phyloP scores from a whole-genome alignment of 2,888 invertebrate species.

The Standfussiana lucernea region DNA sequence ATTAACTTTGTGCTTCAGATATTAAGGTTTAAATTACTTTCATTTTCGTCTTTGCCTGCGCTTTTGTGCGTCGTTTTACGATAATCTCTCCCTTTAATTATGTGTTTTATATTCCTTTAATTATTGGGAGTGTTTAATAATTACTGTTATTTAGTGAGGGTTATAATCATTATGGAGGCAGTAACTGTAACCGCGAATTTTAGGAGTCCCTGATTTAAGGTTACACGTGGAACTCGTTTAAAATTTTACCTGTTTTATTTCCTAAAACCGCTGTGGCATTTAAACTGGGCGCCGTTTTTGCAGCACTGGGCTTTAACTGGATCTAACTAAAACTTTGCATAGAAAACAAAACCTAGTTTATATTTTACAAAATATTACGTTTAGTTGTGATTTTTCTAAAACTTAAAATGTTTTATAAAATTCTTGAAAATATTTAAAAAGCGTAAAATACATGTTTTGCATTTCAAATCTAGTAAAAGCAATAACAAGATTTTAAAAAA shows the following conservation, averaged over 20 bases:
- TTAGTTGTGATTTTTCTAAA: neutral
- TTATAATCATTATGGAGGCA: constrained; percentile 56
- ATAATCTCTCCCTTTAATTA: constrained; percentile 66
- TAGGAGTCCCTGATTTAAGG: constrained; percentile 49
- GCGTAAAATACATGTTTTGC: neutral
- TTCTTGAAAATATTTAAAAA: neutral
- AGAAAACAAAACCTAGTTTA: constrained; percentile 24
- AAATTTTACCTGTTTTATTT: constrained; percentile 32
- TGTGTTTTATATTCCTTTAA: constrained; percentile 64
- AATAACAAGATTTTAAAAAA: neutral
- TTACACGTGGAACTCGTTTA: constrained; percentile 11
- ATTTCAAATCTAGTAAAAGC: neutral
- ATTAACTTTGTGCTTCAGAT: constrained; percentile 63
- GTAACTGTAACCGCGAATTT: constrained; percentile 51
- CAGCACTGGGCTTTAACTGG: constrained; percentile 29
- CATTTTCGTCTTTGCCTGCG: constrained; percentile 42
- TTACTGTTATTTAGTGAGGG: constrained; percentile 61
- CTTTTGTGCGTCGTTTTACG: constrained; percentile 58
- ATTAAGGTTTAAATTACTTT: constrained; percentile 68
- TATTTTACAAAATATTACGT: neutral
- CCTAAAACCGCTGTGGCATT: constrained; percentile 22
- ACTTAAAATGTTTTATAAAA: neutral
- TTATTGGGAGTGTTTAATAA: constrained; percentile 62
- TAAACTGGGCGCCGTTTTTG: constrained; percentile 17
- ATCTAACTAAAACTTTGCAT: constrained; percentile 43